These are phyloP conservation scores for Anoplophora glabripennis DNA, from an alignment of 1,140 invertebrate species.

Conservation along the genomic window DNA sequence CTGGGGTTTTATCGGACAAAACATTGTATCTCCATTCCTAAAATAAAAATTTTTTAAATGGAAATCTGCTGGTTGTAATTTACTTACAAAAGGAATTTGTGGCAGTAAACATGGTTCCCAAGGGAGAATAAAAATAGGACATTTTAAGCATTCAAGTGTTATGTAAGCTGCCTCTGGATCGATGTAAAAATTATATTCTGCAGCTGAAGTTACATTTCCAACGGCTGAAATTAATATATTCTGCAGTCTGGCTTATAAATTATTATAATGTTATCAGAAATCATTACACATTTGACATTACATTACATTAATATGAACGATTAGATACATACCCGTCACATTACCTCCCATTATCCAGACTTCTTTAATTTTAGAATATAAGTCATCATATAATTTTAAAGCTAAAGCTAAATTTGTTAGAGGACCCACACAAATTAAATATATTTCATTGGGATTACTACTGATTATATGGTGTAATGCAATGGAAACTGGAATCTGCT, in stretches of 20 bases:
- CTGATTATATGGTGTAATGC: conserved; percentile 28
- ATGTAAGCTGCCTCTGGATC: conserved; percentile 79
- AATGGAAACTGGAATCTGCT: conserved; percentile 22
- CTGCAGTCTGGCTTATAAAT: not conserved
- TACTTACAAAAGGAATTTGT: conserved; percentile 53
- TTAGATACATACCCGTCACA: conserved; percentile 55
- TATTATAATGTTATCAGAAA: not conserved
- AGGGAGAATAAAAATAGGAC: conserved; percentile 61
- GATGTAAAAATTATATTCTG: conserved; percentile 76
- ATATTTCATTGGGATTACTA: conserved; percentile 51
- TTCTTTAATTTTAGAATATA: conserved; percentile 60
- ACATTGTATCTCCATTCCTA: conserved; percentile 59
- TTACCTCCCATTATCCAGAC: conserved; percentile 79
- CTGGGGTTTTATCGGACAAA: conserved; percentile 48
- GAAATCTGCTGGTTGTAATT: conserved; percentile 8
- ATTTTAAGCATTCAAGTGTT: conserved; percentile 56
- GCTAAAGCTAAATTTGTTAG: conserved; percentile 76
- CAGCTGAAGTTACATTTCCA: conserved; percentile 65
- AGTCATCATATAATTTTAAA: conserved; percentile 63
- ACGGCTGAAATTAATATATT: conserved; percentile 37
- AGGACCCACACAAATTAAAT: conserved; percentile 66
- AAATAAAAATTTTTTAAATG: conserved; percentile 29
- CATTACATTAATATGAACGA: not conserved
- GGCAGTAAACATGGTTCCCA: conserved; percentile 61
- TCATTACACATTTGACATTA: not conserved